These are phyloP conservation scores for Polylopha cassiicola DNA, from an alignment of 2,888 invertebrate genomes.

Conservation along the genomic window DNA sequence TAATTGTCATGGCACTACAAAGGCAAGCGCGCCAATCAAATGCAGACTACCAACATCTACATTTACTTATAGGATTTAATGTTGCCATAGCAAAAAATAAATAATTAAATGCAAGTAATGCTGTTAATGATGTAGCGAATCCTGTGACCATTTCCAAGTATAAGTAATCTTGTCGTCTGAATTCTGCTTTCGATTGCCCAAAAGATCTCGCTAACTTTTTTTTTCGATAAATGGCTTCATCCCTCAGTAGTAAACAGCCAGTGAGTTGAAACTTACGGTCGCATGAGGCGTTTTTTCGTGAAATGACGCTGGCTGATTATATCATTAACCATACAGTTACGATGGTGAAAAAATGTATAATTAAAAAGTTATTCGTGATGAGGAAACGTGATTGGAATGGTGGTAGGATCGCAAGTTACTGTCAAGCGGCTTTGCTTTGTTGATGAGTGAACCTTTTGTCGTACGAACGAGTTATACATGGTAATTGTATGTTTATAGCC, in stretches of 20 bases:
- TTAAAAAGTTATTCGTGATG: slow-evolving; percentile 20
- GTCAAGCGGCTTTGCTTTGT: too few relatives aligned
- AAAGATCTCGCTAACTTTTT: slow-evolving; percentile 54
- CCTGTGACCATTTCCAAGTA: slow-evolving; percentile 69
- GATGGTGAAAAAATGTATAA: slow-evolving; percentile 15
- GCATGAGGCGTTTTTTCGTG: slow-evolving; percentile 52
- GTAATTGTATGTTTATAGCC: too few relatives aligned
- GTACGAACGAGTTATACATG: too few relatives aligned
- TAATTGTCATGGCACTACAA: not conserved
- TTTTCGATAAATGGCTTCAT: slow-evolving; percentile 75
- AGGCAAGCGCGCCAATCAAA: slow-evolving; percentile 9
- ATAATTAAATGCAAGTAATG: slow-evolving; percentile 66
- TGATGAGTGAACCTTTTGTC: too few relatives aligned
- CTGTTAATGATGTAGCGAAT: slow-evolving; percentile 66
- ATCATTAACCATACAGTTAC: slow-evolving; percentile 39
- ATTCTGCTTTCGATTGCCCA: slow-evolving; percentile 63
- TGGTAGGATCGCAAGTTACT: slow-evolving; percentile 4
- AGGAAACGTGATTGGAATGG: slow-evolving; percentile 17
- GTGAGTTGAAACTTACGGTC: slow-evolving; percentile 42
- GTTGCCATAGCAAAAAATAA: slow-evolving; percentile 34
- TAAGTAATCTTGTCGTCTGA: slow-evolving; percentile 65
- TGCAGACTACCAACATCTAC: slow-evolving; percentile 7
- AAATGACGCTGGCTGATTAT: slow-evolving; percentile 41
- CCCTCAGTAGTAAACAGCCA: slow-evolving; percentile 36
- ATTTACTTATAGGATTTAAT: slow-evolving; percentile 11